Percentiles rank a stretch among this genome's conserved stretches.
These are phyloP conservation scores for Drosophila mojavensis DNA, from an alignment of 1,140 invertebrate species.

Conservation along the genomic window DNA sequence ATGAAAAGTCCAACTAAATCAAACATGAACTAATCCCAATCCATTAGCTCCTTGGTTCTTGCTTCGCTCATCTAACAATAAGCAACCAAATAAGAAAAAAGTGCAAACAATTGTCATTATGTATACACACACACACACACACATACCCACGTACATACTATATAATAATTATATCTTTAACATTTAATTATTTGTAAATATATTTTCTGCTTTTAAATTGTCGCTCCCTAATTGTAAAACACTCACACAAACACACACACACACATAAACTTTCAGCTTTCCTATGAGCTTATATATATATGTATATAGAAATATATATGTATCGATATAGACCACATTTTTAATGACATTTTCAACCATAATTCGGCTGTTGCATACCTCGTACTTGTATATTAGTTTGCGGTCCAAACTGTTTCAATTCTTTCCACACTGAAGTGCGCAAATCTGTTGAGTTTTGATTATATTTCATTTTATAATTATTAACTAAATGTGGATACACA, in stretches of 20 bases:
- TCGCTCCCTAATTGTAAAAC: constrained; percentile 57
- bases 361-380: constrained; percentile 61
- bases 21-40: constrained; percentile 36
- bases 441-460: constrained; percentile 60
- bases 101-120: constrained; percentile 60
- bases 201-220: constrained; percentile 72
- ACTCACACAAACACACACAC: constrained; percentile 21
- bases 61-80: constrained; percentile 54
- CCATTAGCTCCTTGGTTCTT: constrained; percentile 54
- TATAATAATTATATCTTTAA: constrained; percentile 58
- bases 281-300: constrained; percentile 56
- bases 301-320: constrained; percentile 32
- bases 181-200: constrained; percentile 73
- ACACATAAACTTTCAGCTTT: constrained; percentile 22
- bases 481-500: constrained; percentile 14
- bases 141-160: constrained; percentile 16
- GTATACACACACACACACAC: constrained; percentile 25
- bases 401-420: constrained; percentile 22
- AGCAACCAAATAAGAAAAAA: constrained; percentile 39
- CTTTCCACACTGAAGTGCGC: constrained; percentile 62
- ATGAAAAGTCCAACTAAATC: constrained; percentile 11
- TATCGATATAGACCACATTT: constrained; percentile 40
- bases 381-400: constrained; percentile 59
- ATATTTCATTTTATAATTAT: constrained; percentile 38
- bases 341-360: constrained; percentile 38